Conservation (phyloP, 2,888 invertebrate species). For the Himalopsyche anomala region DNA sequence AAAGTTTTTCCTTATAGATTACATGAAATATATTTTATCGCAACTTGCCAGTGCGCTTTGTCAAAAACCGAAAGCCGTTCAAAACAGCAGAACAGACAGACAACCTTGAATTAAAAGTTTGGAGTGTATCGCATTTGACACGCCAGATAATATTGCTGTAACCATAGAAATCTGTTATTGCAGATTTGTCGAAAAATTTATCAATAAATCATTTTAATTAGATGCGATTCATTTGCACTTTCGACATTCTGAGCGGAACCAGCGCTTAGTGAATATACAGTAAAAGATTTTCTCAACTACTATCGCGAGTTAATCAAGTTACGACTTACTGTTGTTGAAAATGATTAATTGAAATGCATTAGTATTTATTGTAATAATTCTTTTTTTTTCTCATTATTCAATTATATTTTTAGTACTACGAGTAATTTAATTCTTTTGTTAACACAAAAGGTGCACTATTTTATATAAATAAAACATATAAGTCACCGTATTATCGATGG, state of each 20-base stretch:
- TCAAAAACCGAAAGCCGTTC: conserved; percentile 14
- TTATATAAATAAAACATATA: too few species aligned
- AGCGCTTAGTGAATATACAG: background rate
- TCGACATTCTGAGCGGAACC: background rate
- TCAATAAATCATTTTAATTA: conserved; percentile 13
- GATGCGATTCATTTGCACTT: background rate
- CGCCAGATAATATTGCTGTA: background rate
- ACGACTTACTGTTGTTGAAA: too few species aligned
- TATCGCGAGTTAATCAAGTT: too few species aligned
- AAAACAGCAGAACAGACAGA: background rate
- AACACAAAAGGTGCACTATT: too few species aligned
- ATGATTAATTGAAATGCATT: too few species aligned
- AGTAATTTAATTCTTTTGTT: too few species aligned
- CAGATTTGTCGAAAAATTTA: conserved; percentile 8
- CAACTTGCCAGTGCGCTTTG: background rate
- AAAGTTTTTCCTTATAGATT: background rate
- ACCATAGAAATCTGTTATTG: conserved; percentile 30
- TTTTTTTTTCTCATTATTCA: too few species aligned
- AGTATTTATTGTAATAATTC: too few species aligned
- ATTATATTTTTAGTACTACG: too few species aligned
- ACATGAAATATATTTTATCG: conserved; percentile 7
- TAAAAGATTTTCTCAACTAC: background rate
- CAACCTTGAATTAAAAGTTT: conserved; percentile 22
- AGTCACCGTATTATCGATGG: too few species aligned
- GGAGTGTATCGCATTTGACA: conserved; percentile 23